Base-by-base conservation (phyloP, 2,888 invertebrate genomes). In the Drosophila austrosaltans region DNA sequence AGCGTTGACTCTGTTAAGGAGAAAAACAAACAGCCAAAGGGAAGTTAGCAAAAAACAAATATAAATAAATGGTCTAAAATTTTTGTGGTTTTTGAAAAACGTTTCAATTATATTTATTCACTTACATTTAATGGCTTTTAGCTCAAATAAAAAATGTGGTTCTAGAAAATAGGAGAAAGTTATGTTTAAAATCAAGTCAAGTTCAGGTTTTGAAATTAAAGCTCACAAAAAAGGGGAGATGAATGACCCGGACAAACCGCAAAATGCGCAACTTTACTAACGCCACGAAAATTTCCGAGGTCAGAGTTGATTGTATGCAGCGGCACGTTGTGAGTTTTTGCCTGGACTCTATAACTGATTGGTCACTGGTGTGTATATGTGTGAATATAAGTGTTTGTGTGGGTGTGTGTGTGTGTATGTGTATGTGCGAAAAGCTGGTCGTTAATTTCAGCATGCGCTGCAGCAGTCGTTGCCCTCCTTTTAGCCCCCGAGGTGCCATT, bases 261-360 rank as follows among this genome's bases (percentile, higher is more conserved):
- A 25, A 60, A 30, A 48, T 32, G 56, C 74, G 74, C 72, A 72
- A 10, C 44, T 12, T 40, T 54, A 28, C 42, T 30, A 66, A 66
- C 53, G n/a, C 59, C 63, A 48, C 53, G 25, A 66, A 62, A 48
- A 68, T 74, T 79, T 87, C 76, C 85, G 68, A 70, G 87, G 78
- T 87, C 87, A 85, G 86, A 84, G 87, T 85, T 87, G 78, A 87
- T 73, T 83, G 85, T 80, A 82, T 85, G 82, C 82, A 74, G 67
- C 70, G 75, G 78, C 78, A 73, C 63, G 70, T 28, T 59, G 39
- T 53, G 74, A 56, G 75, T 71, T 40, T 57, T 57, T 54, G 58
- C 57, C 63, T 54, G 69, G 75, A 48, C 48, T 22, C 62, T 77
- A 84, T 83, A 87, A 87, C 83, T 71, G 87, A 80, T 80, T 87